A percentile compares a stretch with the other conserved stretches of the same genome.
Evolutionary conservation across 2,797 vertebrate species (phyloP).

Genomic region (Apogon talboti): DNA sequence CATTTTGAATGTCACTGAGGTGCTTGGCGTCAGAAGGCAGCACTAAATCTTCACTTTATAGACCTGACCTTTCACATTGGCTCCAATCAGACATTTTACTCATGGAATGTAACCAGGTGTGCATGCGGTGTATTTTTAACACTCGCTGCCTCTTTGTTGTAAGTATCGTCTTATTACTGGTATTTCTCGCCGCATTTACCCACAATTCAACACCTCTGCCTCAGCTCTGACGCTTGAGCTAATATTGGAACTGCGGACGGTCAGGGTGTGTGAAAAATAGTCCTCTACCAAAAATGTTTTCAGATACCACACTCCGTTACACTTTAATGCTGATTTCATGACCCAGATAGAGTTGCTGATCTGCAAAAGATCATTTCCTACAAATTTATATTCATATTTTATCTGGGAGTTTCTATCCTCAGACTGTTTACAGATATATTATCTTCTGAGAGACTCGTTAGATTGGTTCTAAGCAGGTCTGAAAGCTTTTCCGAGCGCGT

Average conservation of each 20-base stretch:
- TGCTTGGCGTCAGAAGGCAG: slow-evolving; percentile 24
- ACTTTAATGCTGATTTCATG: slow-evolving; percentile 36
- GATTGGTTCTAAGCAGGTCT: slow-evolving; percentile 4
- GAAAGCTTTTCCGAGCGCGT: slow-evolving; percentile 6
- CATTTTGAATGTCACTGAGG: slow-evolving; percentile 38
- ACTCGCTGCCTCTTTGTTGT: neutral
- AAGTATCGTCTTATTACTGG: neutral
- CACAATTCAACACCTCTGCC: slow-evolving; percentile 14
- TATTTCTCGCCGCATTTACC: neutral
- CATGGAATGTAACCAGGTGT: neutral
- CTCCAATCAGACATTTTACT: slow-evolving; percentile 15
- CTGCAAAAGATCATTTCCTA: slow-evolving; percentile 32
- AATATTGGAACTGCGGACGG: slow-evolving; percentile 10
- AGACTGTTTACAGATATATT: slow-evolving; percentile 18
- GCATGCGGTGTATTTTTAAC: neutral
- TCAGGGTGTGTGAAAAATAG: slow-evolving; percentile 17
- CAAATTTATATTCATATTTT: slow-evolving; percentile 11
- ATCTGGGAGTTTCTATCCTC: slow-evolving; percentile 2
- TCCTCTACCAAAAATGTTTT: slow-evolving; percentile 13
- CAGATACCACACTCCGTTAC: slow-evolving; percentile 6
- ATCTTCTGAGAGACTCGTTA: neutral
- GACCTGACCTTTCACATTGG: slow-evolving; percentile 40
- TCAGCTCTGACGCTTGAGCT: slow-evolving; percentile 9
- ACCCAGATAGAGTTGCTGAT: slow-evolving; percentile 35
- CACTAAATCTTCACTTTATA: slow-evolving; percentile 49